Conservation (phyloP, 2,113 vertebrate genomes). For the Xenus cinereus region DNA sequence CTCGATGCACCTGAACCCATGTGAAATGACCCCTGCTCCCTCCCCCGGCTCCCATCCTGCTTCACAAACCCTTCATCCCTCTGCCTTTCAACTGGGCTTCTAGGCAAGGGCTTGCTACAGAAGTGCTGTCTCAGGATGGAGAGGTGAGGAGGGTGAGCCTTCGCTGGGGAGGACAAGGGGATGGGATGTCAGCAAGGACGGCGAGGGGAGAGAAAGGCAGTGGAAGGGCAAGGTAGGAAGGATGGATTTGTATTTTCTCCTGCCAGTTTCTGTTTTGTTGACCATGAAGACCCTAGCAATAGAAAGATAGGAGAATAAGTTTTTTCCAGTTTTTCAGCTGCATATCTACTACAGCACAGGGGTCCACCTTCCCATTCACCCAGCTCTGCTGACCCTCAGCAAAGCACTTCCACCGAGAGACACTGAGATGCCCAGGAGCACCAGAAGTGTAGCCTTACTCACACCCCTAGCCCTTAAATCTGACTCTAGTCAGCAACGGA, state of each 20-base stretch:
- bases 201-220: neutral
- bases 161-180: neutral
- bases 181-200: neutral
- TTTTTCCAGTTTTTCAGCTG: neutral
- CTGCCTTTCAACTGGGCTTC: neutral
- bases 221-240: neutral
- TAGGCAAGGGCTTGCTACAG: neutral
- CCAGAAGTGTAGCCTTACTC: neutral
- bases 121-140: neutral
- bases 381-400: neutral
- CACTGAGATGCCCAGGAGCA: neutral
- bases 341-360: neutral
- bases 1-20: accelerated
- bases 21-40: neutral
- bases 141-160: neutral
- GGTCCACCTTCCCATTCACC: neutral
- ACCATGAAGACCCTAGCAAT: neutral
- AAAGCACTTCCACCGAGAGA: accelerated
- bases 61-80: neutral
- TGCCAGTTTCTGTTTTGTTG: neutral
- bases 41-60: accelerated
- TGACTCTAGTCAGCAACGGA: neutral
- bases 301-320: neutral
- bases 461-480: neutral
- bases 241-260: neutral